Conservation (phyloP, 2,113 vertebrate species). For the Platichthys stellatus region DNA sequence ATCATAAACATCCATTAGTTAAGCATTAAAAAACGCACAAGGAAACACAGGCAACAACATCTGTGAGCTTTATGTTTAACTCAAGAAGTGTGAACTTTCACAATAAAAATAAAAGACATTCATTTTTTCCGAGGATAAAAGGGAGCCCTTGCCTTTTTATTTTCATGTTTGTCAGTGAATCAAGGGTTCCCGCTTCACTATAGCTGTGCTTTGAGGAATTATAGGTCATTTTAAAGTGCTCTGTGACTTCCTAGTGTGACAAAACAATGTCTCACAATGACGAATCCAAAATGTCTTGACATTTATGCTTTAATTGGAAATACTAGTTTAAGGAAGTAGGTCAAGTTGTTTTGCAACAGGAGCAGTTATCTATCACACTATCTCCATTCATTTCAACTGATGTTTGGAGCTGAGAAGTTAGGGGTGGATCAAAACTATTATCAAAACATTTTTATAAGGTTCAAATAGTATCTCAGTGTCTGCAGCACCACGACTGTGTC, state of each 20-base stretch:
- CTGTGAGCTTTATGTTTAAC: background rate
- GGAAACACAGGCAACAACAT: background rate
- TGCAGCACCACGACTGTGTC: background rate
- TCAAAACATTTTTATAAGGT: background rate
- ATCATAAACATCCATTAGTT: slow-evolving; percentile 5
- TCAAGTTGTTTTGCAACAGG: slow-evolving; percentile 32
- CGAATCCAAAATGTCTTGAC: slow-evolving; percentile 14
- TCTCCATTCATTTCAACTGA: background rate
- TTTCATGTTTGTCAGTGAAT: slow-evolving; percentile 33
- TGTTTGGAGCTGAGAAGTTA: background rate
- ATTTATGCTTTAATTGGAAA: slow-evolving; percentile 30
- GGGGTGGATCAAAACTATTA: background rate
- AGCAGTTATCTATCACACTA: background rate
- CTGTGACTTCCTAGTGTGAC: slow-evolving; percentile 65
- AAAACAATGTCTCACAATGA: slow-evolving; percentile 52
- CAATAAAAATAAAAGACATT: background rate
- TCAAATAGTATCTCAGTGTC: background rate
- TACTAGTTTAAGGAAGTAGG: slow-evolving; percentile 35
- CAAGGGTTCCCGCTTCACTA: background rate
- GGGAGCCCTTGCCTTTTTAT: slow-evolving; percentile 53
- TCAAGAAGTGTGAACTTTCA: background rate
- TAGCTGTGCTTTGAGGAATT: slow-evolving; percentile 62
- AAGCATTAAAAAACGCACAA: background rate
- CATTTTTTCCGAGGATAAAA: background rate
- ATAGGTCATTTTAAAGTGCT: slow-evolving; percentile 44